Base-by-base conservation (phyloP, 1,140 invertebrate species). In the Leptopilina boulardi region DNA sequence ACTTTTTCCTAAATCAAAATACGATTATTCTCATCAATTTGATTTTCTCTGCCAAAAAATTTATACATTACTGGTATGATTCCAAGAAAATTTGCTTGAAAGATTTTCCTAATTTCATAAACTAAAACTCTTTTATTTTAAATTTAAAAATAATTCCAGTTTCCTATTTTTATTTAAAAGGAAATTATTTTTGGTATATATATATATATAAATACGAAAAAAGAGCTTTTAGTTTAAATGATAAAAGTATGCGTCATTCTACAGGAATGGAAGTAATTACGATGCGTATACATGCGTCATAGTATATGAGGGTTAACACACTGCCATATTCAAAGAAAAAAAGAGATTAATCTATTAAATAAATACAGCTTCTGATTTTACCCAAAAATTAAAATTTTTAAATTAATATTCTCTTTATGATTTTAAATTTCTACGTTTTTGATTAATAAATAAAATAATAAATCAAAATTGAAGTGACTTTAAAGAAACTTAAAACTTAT, bases 171-270 rank as follows among this genome's bases (percentile, higher is more conserved):
- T n/a, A 34, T 26, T 30, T 26, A 30, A 30, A 30, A 30, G 13
- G 23, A 1, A 30, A 66, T 30, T 66, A 66, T 66, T 66, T 66
- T 30, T 5, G 6, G 11, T 30, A 30, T 66, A n/a, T 66, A 30
- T 15, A 34, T 30, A 66, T 30, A 30, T 66, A n/a, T 66, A 30
- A 30, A 34, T 30, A 66, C 26, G 26, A 34, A 30, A 66, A 66
- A 66, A 26, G 56, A n/a, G 21, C 59, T 23, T 66, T 66, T 13
- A 34, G 59, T 66, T 66, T 30, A 66, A 30, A 8, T 30, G 26
- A 66, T 66, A 30, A 26, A 66, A 11, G 59, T 66, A 66, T 66
- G 59, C 59, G 59, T 66, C 59, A 66, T 66, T 66, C 59, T 34
- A 30, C 15, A 15, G 59, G 59, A 66, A 66, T 66, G 59, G 59